Evolutionary conservation across 2,113 vertebrate species (phyloP).

Genomic region (Tenebrosternarchus preto): DNA sequence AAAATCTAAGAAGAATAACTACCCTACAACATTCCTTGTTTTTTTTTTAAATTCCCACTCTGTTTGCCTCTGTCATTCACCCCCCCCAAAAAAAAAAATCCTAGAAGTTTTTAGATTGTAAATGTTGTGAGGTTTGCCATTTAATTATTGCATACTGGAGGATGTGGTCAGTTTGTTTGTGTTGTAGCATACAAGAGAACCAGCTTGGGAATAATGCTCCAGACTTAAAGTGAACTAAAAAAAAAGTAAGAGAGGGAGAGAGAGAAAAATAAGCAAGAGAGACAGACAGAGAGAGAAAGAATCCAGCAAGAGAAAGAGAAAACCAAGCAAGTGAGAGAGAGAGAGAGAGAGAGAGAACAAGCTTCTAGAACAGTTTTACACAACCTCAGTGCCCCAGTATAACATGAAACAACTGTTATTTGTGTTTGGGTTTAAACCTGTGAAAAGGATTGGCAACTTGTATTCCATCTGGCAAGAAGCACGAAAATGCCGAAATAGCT

Average conservation of each 20-base stretch:
- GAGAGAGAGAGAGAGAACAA: too few species aligned
- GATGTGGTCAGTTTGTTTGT: conserved; percentile 59
- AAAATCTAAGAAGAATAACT: conserved; percentile 22
- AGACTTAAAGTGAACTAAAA: conserved; percentile 1
- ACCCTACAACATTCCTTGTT: conserved; percentile 52
- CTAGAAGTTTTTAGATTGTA: conserved; percentile 44
- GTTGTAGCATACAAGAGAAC: conserved; percentile 55
- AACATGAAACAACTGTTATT: not conserved
- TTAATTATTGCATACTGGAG: conserved; percentile 53
- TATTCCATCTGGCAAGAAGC: conserved; percentile 52
- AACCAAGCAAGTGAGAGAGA: too few species aligned
- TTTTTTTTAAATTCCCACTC: conserved; percentile 22
- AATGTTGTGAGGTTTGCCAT: conserved; percentile 61
- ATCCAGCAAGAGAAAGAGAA: too few species aligned
- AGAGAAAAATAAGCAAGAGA: too few species aligned
- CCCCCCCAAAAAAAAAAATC: conserved; percentile 17
- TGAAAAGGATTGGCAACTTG: conserved; percentile 48
- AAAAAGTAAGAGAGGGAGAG: not conserved
- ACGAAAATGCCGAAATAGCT: conserved; percentile 85
- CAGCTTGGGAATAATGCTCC: conserved; percentile 48
- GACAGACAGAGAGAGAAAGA: too few species aligned
- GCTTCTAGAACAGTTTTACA: conserved; percentile 2
- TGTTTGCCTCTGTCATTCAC: conserved; percentile 52
- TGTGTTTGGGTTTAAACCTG: conserved; percentile 47
- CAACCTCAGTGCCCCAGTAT: not conserved